Evolutionary conservation across 2,888 invertebrate species (phyloP), one percentile per base, ranked within the genome.

Genomic region (Eupithecia vulgata): DNA sequence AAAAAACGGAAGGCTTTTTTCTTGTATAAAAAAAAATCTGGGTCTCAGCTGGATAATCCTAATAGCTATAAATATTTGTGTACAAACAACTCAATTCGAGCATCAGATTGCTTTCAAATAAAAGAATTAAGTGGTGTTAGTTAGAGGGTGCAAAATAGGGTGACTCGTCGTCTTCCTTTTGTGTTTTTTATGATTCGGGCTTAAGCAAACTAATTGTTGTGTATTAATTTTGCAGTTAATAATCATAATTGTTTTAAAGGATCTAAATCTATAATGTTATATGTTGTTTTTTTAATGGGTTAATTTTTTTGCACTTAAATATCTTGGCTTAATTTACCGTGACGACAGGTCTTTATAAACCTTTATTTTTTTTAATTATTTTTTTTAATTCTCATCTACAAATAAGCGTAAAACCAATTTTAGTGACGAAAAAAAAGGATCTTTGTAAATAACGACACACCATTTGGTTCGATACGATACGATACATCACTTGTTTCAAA

Each of bases 41-140:
- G 35, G 17, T 10, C 62, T n/a, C 62, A 62, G 35, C 34, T 62
- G 37, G 37, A 37, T 52, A 35, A 57, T 78, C 74, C 73, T 71
- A 79, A 76, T 78, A 72, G 65, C 71, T 69, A 71, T 77, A 78
- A 81, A 81, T 82, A 79, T 82, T 80, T 80, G 81, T 78, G 78
- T 81, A 80, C 78, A 81, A 82, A 81, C 80, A 78, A 80, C 76
- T 79, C 81, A 83, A 84, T 84, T 57, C 78, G 82, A 77, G 80
- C 77, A 78, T 81, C 78, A 81, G 70, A 80, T 81, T 85, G 84
- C 83, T 83, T 79, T 77, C 81, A 81, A 85, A 86, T 83, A 78
- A 82, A 76, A 70, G 79, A 71, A 76, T 82, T 81, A 70, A 71
- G 45, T 45, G 70, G 70, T 70, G 34, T 73, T 70, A 75, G 79